Conservation (phyloP, 2,113 vertebrate species). For the Nycticryphes semicollaris region DNA sequence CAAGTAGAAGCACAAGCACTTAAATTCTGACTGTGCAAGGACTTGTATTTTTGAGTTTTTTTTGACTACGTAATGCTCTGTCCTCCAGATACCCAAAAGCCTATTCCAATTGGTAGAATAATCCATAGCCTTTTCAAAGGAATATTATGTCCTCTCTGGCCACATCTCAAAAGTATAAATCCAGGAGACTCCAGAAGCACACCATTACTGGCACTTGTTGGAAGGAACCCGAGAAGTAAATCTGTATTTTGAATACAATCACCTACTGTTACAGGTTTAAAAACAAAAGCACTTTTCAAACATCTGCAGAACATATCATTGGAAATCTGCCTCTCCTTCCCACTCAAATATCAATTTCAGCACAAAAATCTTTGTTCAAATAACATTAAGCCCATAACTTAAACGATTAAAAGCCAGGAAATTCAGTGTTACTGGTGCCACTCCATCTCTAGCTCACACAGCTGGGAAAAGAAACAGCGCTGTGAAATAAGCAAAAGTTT, state of each 20-base stretch:
- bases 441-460: not conserved
- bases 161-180: not conserved
- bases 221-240: not conserved
- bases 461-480: not conserved
- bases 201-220: not conserved
- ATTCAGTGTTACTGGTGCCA: not conserved
- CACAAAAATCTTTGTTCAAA: conserved; percentile 28
- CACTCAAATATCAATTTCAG: not conserved
- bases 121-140: not conserved
- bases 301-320: conserved; percentile 34
- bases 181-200: not conserved
- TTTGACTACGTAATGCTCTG: not conserved
- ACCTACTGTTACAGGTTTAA: conserved; percentile 11
- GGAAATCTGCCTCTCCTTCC: conserved; percentile 22
- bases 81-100: conserved; percentile 1
- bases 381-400: not conserved
- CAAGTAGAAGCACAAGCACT: not conserved
- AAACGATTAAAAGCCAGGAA: conserved; percentile 20
- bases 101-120: not conserved
- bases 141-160: not conserved
- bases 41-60: not conserved
- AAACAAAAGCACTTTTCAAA: conserved; percentile 33
- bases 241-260: not conserved
- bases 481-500: not conserved
- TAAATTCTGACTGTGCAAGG: not conserved